These are phyloP conservation scores for Halocynthia roretzi DNA, from an alignment of 23 tunicate genomes.

Conservation along the genomic window DNA sequence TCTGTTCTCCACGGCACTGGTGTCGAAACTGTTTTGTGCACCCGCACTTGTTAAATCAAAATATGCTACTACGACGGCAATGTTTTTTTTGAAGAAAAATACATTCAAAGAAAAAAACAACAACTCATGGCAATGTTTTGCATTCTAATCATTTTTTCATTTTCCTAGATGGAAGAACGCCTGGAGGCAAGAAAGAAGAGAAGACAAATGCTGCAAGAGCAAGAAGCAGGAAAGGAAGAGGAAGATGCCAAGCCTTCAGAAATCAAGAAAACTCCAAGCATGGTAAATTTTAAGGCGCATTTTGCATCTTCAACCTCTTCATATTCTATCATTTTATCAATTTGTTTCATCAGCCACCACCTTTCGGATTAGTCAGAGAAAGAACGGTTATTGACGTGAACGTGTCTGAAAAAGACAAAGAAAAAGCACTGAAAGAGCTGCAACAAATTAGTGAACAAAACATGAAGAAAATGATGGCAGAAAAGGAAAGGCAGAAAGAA, in stretches of 20 bases:
- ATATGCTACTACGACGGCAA: too few relatives aligned
- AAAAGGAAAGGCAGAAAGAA: conserved; percentile 22
- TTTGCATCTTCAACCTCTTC: background rate
- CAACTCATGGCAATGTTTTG: too few relatives aligned
- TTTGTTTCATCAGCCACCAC: background rate
- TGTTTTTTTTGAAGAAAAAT: too few relatives aligned
- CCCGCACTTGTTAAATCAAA: too few relatives aligned
- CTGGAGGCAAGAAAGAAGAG: conserved; percentile 61
- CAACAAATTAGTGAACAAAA: conserved; percentile 10
- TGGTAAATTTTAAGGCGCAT: background rate
- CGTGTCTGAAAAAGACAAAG: conserved; percentile 33
- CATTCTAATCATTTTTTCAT: too few relatives aligned
- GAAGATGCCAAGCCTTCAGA: conserved; percentile 14
- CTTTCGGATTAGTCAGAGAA: conserved; percentile 25
- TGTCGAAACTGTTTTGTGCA: too few relatives aligned
- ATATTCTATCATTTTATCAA: background rate
- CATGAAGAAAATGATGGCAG: conserved; percentile 18
- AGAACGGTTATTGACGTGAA: conserved; percentile 45
- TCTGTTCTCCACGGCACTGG: too few relatives aligned
- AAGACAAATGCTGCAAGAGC: conserved; percentile 31
- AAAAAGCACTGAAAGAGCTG: conserved; percentile 34
- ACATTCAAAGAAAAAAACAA: too few relatives aligned
- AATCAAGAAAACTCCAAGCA: background rate
- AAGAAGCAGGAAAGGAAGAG: conserved; percentile 19
- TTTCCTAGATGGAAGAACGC: conserved; percentile 49